Conservation (phyloP, 2,797 vertebrate genomes). For the Chrosomus eos region DNA sequence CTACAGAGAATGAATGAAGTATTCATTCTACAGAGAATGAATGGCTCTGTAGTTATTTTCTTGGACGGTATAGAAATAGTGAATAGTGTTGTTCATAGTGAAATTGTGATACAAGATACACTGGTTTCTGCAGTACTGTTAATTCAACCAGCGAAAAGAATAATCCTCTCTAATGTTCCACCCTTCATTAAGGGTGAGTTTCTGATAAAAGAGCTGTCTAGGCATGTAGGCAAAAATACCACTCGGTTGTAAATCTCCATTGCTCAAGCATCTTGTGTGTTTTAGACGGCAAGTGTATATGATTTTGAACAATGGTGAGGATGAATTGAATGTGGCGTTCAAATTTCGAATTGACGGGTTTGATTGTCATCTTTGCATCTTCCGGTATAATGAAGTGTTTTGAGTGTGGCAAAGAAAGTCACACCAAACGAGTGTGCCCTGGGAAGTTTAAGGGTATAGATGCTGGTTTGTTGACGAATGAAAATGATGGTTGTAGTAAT, state of each 20-base stretch:
- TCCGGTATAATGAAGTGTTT: constrained; percentile 1
- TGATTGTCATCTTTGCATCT: neutral
- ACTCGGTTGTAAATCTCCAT: neutral
- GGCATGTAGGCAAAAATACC: neutral
- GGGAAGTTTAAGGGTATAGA: too few species aligned
- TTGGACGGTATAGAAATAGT: neutral
- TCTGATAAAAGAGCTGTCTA: neutral
- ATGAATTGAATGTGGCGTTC: neutral
- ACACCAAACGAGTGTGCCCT: neutral
- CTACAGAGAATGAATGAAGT: too few species aligned
- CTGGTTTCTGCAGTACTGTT: neutral
- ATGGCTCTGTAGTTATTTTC: neutral
- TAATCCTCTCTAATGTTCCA: neutral
- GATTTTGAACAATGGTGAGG: neutral
- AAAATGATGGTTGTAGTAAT: neutral
- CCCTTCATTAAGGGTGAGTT: neutral
- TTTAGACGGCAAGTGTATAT: constrained; percentile 3
- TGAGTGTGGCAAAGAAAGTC: neutral
- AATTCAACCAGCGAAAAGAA: neutral
- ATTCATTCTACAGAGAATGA: too few species aligned
- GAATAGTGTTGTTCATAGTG: too few species aligned
- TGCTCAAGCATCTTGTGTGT: neutral
- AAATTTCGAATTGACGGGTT: neutral
- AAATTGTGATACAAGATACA: too few species aligned
- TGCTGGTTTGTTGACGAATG: neutral